Evolutionary conservation across 30 jellyfish, hydroid and myxozoan genomes (phyloP).

Genomic region (Aurelia coerulea): DNA sequence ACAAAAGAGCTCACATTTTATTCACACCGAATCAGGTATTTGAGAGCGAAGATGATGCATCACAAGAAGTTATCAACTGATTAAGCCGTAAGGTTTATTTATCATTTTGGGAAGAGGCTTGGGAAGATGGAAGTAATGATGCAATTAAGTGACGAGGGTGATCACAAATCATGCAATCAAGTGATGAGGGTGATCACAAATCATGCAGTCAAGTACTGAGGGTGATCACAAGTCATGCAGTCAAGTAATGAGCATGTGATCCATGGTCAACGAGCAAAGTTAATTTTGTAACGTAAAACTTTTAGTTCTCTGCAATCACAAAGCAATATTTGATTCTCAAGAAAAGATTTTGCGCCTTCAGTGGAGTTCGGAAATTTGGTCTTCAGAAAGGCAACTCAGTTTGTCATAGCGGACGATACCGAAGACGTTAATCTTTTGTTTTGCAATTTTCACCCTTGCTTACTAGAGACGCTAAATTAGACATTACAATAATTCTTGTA

Average conservation of each 20-base stretch:
- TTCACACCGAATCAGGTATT: conserved; percentile 59
- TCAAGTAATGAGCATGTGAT: neutral
- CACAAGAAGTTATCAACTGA: conserved; percentile 20
- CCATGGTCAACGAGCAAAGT: neutral
- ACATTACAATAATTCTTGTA: too few species aligned
- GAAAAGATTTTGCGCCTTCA: too few species aligned
- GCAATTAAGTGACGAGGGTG: neutral
- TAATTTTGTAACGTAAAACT: neutral
- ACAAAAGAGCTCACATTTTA: conserved; percentile 62
- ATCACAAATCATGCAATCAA: too few species aligned
- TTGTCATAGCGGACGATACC: too few species aligned
- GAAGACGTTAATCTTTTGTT: too few species aligned
- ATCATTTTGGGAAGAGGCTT: neutral
- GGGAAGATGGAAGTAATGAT: neutral
- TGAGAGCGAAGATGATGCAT: neutral
- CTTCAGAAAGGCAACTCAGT: too few species aligned
- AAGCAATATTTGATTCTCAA: too few species aligned
- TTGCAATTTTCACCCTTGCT: too few species aligned
- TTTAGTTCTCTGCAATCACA: too few species aligned
- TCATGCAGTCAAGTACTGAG: neutral
- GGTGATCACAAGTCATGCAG: too few species aligned
- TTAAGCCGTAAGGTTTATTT: neutral
- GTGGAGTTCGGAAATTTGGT: too few species aligned
- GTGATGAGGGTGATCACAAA: neutral
- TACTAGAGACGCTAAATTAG: too few species aligned